Percentiles rank a stretch among this genome's conserved stretches.
phyloP scores from a whole-genome alignment of 2,797 vertebrate species.

The Orestias chungarensis region DNA sequence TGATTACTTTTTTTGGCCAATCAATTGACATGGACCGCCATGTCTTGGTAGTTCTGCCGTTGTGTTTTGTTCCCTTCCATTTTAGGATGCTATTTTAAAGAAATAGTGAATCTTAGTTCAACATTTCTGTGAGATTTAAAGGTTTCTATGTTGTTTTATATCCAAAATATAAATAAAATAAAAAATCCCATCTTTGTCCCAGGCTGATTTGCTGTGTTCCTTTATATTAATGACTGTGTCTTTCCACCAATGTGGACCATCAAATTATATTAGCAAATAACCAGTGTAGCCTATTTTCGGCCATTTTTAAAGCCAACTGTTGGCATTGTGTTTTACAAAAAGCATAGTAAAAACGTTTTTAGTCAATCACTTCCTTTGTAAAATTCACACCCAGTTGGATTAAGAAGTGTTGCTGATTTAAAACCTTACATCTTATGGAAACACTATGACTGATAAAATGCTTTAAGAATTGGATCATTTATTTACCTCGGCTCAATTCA shows the following conservation, averaged over 20 bases:
- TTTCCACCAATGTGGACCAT: not conserved
- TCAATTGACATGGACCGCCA: not conserved
- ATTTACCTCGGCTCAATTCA: constrained; percentile 7
- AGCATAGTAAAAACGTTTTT: not conserved
- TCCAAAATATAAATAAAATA: too few relatives aligned
- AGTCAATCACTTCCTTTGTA: not conserved
- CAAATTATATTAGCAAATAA: not conserved
- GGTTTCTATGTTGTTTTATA: not conserved
- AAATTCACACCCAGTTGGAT: not conserved
- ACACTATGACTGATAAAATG: constrained; percentile 9
- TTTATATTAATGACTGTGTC: not conserved
- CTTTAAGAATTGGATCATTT: not conserved
- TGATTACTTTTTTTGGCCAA: not conserved
- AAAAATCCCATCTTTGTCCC: not conserved
- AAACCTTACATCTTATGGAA: not conserved
- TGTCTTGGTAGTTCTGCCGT: not conserved
- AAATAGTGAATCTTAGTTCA: not conserved
- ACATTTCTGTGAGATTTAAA: not conserved
- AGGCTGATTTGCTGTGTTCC: not conserved
- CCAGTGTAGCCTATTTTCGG: not conserved
- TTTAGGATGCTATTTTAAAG: not conserved
- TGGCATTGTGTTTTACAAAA: not conserved
- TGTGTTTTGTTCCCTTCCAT: not conserved
- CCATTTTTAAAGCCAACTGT: not conserved
- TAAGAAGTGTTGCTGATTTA: constrained; percentile 5